Evolutionary conservation across 2,113 vertebrate species (phyloP).

Genomic region (Rhabdomys dilectus): DNA sequence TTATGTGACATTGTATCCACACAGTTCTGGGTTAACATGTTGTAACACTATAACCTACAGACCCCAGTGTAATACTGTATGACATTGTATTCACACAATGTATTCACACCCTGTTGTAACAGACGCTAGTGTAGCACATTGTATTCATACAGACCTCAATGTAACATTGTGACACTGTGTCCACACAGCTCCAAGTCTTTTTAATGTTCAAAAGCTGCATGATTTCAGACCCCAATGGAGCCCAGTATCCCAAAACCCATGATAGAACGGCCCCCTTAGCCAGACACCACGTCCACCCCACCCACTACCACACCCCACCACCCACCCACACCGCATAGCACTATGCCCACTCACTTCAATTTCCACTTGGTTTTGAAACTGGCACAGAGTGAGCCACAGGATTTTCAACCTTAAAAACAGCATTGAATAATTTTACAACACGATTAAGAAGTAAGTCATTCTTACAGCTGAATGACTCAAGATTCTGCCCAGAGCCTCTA

Average conservation of each 20-base stretch:
- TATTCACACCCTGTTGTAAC: not conserved
- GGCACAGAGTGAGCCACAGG: slow-evolving; percentile 97
- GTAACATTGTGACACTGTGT: not conserved
- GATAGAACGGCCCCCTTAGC: not conserved
- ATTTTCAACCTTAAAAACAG: slow-evolving; percentile 92
- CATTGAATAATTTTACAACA: not conserved
- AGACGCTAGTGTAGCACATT: not conserved
- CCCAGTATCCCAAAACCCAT: rapidly evolving
- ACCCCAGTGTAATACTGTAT: not conserved
- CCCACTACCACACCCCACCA: too few species aligned
- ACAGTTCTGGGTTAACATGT: not conserved
- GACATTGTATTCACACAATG: not conserved
- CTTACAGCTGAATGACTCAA: not conserved
- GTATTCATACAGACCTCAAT: not conserved
- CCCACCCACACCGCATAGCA: not conserved
- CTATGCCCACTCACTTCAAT: slow-evolving; percentile 91
- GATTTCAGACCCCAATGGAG: rapidly evolving
- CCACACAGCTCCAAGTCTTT: not conserved
- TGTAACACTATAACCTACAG: not conserved
- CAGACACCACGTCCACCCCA: rapidly evolving
- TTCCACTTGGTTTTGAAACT: slow-evolving; percentile 95
- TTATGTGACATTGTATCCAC: not conserved
- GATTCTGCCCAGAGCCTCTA: not conserved
- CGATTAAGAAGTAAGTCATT: not conserved
- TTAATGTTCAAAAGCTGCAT: not conserved